phyloP scores from a whole-genome alignment of 2,888 invertebrate species.

The Acronicta psi region DNA sequence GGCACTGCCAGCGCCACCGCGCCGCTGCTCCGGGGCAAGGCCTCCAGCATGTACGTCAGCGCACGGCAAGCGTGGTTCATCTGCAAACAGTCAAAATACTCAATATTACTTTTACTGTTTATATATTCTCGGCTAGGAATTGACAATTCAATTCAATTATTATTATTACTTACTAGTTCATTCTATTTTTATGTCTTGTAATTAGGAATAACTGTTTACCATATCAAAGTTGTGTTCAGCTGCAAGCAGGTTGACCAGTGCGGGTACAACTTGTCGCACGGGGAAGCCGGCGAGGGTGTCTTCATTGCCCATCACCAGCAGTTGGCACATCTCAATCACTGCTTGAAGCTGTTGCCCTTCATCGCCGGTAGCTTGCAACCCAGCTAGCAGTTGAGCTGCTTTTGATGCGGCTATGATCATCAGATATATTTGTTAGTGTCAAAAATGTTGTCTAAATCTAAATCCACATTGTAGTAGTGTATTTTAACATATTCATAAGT shows the following conservation, averaged over 20 bases:
- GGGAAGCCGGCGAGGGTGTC: slow-evolving; percentile 99
- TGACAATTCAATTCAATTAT: too few species aligned
- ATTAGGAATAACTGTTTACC: slow-evolving; percentile 74
- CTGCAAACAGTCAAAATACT: slow-evolving; percentile 72
- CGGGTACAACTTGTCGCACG: slow-evolving; percentile 98
- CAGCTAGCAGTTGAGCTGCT: slow-evolving; percentile 97
- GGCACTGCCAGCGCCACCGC: slow-evolving; percentile 99
- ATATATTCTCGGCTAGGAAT: too few species aligned
- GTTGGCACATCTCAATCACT: slow-evolving; percentile 99
- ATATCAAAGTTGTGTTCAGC: slow-evolving; percentile 99
- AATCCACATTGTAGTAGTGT: background rate
- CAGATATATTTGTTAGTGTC: background rate
- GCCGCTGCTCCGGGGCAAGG: slow-evolving; percentile 97
- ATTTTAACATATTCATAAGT: background rate
- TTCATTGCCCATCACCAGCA: slow-evolving; percentile 99
- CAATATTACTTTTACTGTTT: background rate
- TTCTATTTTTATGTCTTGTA: too few species aligned
- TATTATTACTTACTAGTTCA: too few species aligned
- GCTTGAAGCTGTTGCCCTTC: slow-evolving; percentile 98
- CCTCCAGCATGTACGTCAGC: slow-evolving; percentile 99
- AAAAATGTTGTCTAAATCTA: background rate
- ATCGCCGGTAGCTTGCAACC: slow-evolving; percentile 97
- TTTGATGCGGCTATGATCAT: slow-evolving; percentile 92
- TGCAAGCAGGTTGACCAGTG: slow-evolving; percentile 96
- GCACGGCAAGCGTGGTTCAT: slow-evolving; percentile 99